These are phyloP conservation scores for Prunella fulvescens DNA, from an alignment of 2,113 vertebrate genomes.

Conservation along the genomic window DNA sequence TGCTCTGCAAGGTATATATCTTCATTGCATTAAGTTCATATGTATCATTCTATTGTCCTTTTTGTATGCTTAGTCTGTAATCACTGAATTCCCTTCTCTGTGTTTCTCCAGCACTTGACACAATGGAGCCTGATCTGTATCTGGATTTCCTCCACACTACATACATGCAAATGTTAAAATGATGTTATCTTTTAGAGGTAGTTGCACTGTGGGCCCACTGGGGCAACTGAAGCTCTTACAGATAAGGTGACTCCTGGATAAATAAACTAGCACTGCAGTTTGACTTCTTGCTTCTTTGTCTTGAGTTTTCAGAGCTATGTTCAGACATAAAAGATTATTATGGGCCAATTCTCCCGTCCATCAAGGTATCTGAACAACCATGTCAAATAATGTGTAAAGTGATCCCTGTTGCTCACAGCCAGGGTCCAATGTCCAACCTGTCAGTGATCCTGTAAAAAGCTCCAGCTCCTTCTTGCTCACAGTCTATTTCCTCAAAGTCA, in stretches of 20 bases:
- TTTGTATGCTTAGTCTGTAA: background rate
- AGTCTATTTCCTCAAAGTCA: background rate
- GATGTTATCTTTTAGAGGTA: background rate
- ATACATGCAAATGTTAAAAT: background rate
- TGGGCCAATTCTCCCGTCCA: background rate
- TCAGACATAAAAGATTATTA: background rate
- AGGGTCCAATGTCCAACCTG: background rate
- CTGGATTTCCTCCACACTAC: background rate
- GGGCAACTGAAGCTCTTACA: background rate
- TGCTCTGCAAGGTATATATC: background rate
- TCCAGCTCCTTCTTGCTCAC: background rate
- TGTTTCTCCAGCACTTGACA: background rate
- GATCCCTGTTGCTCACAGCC: background rate
- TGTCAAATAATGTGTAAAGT: background rate
- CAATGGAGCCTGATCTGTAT: background rate
- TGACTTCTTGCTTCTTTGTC: background rate
- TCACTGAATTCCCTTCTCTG: background rate
- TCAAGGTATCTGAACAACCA: background rate
- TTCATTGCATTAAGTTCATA: background rate
- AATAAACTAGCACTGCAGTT: background rate
- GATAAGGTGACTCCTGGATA: background rate
- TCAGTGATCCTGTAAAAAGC: background rate
- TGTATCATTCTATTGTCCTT: background rate
- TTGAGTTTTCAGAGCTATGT: background rate
- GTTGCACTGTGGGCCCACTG: background rate